Percentiles rank a stretch among this genome's conserved stretches.
Conservation (phyloP, 2,797 vertebrate genomes). For the Enoplosus armatus region DNA sequence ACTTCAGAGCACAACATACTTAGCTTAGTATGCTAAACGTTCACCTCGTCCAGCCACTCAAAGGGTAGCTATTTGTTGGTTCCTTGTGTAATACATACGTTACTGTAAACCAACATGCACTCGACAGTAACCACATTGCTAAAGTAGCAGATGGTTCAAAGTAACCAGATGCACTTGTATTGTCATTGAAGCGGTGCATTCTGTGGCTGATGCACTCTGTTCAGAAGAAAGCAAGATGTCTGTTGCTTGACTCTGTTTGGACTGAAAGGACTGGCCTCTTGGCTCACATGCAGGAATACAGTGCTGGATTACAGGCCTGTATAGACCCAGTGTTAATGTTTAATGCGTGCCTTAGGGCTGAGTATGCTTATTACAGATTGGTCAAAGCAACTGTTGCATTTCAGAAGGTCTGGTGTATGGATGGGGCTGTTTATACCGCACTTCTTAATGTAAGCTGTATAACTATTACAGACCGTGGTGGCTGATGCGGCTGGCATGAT, state of each 20-base stretch:
- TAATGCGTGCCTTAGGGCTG: conserved; percentile 71
- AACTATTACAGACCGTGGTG: conserved; percentile 58
- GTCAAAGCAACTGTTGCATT: conserved; percentile 75
- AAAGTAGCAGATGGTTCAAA: conserved; percentile 20
- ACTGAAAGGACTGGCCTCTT: conserved; percentile 43
- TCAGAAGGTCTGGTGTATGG: conserved; percentile 50
- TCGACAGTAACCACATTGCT: neutral
- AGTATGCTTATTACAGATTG: conserved; percentile 73
- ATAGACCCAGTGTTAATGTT: conserved; percentile 78
- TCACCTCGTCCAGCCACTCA: neutral
- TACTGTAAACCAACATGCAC: neutral
- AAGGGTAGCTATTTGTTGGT: neutral
- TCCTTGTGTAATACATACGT: neutral
- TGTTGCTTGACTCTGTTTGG: conserved; percentile 35
- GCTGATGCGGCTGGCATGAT: conserved; percentile 69
- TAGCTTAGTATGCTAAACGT: neutral
- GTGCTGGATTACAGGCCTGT: conserved; percentile 67
- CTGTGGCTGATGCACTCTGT: conserved; percentile 12
- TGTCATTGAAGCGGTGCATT: conserved; percentile 13
- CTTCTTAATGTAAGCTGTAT: conserved; percentile 63
- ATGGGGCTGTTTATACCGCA: conserved; percentile 64
- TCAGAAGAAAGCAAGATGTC: conserved; percentile 22
- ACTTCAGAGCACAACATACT: neutral
- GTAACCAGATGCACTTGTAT: conserved; percentile 26
- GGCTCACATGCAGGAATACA: conserved; percentile 61